These are phyloP conservation scores for Charaxes varanes DNA, from an alignment of 1,140 invertebrate species.

Conservation along the genomic window DNA sequence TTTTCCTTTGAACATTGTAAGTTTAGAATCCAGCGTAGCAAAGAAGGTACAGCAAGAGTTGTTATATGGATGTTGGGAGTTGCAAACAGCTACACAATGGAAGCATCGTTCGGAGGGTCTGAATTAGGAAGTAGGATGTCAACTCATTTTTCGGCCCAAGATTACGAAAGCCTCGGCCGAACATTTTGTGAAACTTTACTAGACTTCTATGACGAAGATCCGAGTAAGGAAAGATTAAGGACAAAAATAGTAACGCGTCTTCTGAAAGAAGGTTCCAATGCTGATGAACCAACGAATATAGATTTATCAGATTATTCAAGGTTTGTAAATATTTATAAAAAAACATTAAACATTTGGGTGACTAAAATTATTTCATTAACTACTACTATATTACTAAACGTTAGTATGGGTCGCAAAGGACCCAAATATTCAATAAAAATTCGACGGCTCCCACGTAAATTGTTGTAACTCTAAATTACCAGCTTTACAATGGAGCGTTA, in stretches of 20 bases:
- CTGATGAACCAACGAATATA: slow-evolving; percentile 90
- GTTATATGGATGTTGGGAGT: slow-evolving; percentile 96
- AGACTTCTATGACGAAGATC: slow-evolving; percentile 92
- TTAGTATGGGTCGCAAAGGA: too few species aligned
- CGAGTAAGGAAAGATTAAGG: slow-evolving; percentile 86
- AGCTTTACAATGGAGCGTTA: too few species aligned
- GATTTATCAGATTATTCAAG: slow-evolving; percentile 89
- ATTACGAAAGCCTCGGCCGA: slow-evolving; percentile 83
- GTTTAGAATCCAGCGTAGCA: slow-evolving; percentile 92
- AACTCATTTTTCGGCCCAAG: slow-evolving; percentile 89
- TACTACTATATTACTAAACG: too few species aligned
- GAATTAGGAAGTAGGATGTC: slow-evolving; percentile 84
- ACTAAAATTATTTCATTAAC: too few species aligned
- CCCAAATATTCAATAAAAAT: too few species aligned
- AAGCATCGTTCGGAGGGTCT: slow-evolving; percentile 94
- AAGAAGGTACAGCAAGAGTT: slow-evolving; percentile 94
- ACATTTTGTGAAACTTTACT: slow-evolving; percentile 94
- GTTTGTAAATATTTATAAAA: slow-evolving; percentile 51
- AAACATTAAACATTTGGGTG: slow-evolving; percentile 3
- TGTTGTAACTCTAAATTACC: too few species aligned
- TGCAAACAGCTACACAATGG: slow-evolving; percentile 94
- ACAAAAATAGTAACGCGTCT: slow-evolving; percentile 86
- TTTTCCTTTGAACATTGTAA: slow-evolving; percentile 96
- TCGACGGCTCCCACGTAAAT: too few species aligned
- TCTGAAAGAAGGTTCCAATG: slow-evolving; percentile 88